These are phyloP conservation scores for Folsomia manolachei DNA, from an alignment of 2,888 invertebrate genomes.

Conservation along the genomic window DNA sequence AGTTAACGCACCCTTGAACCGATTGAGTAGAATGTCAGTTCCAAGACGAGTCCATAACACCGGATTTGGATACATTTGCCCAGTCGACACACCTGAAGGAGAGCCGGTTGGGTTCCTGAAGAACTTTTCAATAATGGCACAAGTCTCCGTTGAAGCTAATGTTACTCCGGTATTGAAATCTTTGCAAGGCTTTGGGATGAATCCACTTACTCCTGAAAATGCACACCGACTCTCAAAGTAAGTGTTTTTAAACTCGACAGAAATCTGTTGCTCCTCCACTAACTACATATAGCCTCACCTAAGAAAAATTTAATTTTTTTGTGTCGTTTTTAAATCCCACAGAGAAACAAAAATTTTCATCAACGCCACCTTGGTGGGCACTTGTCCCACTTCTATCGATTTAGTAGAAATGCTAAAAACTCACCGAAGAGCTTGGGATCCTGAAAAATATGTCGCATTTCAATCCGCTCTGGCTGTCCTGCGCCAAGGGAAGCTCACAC, in stretches of 20 bases:
- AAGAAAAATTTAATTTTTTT: neutral
- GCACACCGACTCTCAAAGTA: slow-evolving; percentile 51
- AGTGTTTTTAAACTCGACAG: neutral
- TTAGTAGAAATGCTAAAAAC: neutral
- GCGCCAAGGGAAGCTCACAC: neutral
- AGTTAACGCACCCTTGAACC: slow-evolving; percentile 62
- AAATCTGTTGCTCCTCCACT: neutral
- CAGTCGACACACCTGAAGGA: slow-evolving; percentile 64
- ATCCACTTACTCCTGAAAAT: slow-evolving; percentile 61
- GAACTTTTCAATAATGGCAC: slow-evolving; percentile 64
- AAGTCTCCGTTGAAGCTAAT: slow-evolving; percentile 59
- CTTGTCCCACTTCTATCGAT: slow-evolving; percentile 56
- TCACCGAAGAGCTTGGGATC: neutral
- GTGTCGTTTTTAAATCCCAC: too few species aligned
- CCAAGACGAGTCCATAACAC: slow-evolving; percentile 65
- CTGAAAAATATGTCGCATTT: neutral
- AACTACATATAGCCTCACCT: neutral
- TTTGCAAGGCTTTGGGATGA: slow-evolving; percentile 65
- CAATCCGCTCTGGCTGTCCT: too few species aligned
- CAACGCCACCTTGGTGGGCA: slow-evolving; percentile 64
- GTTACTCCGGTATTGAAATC: slow-evolving; percentile 63
- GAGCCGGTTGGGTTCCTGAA: slow-evolving; percentile 57
- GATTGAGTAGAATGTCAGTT: slow-evolving; percentile 63
- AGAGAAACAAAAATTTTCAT: slow-evolving; percentile 64
- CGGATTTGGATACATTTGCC: slow-evolving; percentile 64